phyloP scores from a whole-genome alignment of 2,797 vertebrate genomes.

The Meda fulgida region DNA sequence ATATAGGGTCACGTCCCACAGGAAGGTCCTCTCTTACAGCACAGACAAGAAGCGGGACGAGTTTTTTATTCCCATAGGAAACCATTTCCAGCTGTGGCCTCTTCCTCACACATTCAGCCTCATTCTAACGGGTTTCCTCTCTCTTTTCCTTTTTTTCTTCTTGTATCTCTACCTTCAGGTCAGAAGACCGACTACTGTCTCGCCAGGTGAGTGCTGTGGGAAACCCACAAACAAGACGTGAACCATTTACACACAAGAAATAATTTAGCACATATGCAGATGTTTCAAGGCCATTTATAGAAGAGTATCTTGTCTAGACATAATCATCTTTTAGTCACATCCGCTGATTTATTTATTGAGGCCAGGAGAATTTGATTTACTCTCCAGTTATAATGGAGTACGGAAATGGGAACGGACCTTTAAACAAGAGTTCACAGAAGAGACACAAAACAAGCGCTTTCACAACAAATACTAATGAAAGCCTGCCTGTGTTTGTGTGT shows the following conservation, averaged over 20 bases:
- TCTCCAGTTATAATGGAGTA: not conserved
- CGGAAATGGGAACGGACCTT: conserved; percentile 31
- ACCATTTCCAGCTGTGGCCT: conserved; percentile 55
- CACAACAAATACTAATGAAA: conserved; percentile 7
- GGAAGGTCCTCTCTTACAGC: conserved; percentile 7
- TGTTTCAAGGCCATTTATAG: conserved; percentile 29
- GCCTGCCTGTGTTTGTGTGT: not conserved
- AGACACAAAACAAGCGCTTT: conserved; percentile 20
- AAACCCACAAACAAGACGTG: conserved; percentile 25
- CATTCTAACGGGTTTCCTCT: conserved; percentile 16
- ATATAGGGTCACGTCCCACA: conserved; percentile 30
- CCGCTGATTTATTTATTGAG: conserved; percentile 43
- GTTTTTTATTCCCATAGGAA: conserved; percentile 33
- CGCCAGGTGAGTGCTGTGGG: conserved; percentile 87
- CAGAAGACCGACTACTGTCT: conserved; percentile 94
- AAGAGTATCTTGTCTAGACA: conserved; percentile 56
- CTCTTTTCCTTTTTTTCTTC: conserved; percentile 58
- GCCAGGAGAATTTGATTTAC: conserved; percentile 15
- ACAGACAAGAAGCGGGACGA: not conserved
- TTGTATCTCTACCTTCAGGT: conserved; percentile 78
- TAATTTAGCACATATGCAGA: conserved; percentile 34
- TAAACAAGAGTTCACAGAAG: conserved; percentile 30
- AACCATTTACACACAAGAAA: conserved; percentile 27
- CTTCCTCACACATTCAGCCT: conserved; percentile 58
- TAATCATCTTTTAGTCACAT: conserved; percentile 60